A percentile compares a stretch with the other conserved stretches of the same genome.
phyloP scores from a whole-genome alignment of 2,113 vertebrate species.

The Nerophis lumbriciformis region DNA sequence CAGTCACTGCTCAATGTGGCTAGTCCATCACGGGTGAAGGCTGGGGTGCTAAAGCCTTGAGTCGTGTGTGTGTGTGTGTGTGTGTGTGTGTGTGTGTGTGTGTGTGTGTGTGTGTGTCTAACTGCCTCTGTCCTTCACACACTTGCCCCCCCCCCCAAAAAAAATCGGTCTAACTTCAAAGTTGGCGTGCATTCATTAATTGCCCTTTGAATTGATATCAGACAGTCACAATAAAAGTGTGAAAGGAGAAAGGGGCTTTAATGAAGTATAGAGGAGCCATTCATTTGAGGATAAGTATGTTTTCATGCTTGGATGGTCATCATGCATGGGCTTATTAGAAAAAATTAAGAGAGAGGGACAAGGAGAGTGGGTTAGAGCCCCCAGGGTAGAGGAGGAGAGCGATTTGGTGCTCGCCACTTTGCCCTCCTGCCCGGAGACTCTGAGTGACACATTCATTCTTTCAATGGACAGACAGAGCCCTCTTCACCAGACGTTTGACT shows the following conservation, averaged over 20 bases:
- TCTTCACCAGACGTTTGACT: slow-evolving; percentile 55
- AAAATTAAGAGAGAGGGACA: slow-evolving; percentile 54
- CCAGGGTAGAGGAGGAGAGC: slow-evolving; percentile 49
- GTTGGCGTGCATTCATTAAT: slow-evolving; percentile 99
- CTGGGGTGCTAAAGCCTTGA: slow-evolving; percentile 59
- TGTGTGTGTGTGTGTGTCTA: too few species aligned
- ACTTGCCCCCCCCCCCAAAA: slow-evolving; percentile 18
- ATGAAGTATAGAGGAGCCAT: slow-evolving; percentile 98
- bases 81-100: too few species aligned
- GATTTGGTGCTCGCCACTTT: slow-evolving; percentile 61
- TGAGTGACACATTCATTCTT: slow-evolving; percentile 66
- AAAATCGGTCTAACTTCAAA: slow-evolving; percentile 89
- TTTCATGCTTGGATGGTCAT: slow-evolving; percentile 65
- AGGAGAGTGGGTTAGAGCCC: slow-evolving; percentile 47
- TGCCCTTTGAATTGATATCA: slow-evolving; percentile 99
- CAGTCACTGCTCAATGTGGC: slow-evolving; percentile 80
- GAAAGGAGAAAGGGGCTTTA: slow-evolving; percentile 97
- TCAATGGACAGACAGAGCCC: slow-evolving; percentile 49
- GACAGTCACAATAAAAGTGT: slow-evolving; percentile 99
- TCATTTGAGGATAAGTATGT: slow-evolving; percentile 95
- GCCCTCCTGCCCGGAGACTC: slow-evolving; percentile 59
- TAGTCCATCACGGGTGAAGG: slow-evolving; percentile 93
- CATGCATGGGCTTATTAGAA: slow-evolving; percentile 57
- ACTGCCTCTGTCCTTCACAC: slow-evolving; percentile 4
- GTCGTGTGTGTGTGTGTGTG: slow-evolving; percentile 24